Base-by-base conservation (phyloP, 2,113 vertebrate genomes). In the Hippocampus comes region DNA sequence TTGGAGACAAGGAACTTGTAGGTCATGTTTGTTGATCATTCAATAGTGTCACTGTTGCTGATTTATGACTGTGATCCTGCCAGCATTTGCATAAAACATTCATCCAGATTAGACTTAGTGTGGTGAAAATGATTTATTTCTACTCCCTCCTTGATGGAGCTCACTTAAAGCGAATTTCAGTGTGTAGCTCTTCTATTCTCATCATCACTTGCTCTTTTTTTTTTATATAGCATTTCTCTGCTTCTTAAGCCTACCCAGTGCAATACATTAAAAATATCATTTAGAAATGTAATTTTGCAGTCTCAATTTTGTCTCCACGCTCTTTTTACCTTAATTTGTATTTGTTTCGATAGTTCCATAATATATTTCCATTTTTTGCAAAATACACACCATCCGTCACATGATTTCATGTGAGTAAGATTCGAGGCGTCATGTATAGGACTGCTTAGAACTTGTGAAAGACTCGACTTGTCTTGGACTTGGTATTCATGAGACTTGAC, bases 21-120 rank as follows among this genome's bases (percentile, higher is more conserved):
- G 57, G 66, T 64, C 69, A 78, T 71, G 60, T 85, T 73, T 82
- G 71, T 82, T 80, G 69, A 79, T 63, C 49, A 41, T 72, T 75
- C 73, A 65, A 55, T 57, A 38, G 46, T 53, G 61, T 25, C 56
- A 63, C 42, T 27, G 9, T 59, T 43, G 49, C 23, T 78, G 67
- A 75, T 81, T 75, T 70, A 79, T 68, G 68, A 67, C 63, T 9
- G 25, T 38, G 55, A 57, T 20, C 43, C 67, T 63, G 65, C 42
- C 73, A 55, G 65, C 30, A 67, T 77, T 72, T 77, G 73, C 61
- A 63, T 71, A 75, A 68, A 69, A 73, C 66, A 69, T 80, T 53
- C 14, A 69, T 63, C 73, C 71, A 67, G 67, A 76, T 78, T 43
- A 67, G 73, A 34, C 59, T 48, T 3, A 8, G 48, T 53, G 41